Evolutionary conservation across 2,888 invertebrate genomes (phyloP).

Genomic region (Limulus polyphemus): DNA sequence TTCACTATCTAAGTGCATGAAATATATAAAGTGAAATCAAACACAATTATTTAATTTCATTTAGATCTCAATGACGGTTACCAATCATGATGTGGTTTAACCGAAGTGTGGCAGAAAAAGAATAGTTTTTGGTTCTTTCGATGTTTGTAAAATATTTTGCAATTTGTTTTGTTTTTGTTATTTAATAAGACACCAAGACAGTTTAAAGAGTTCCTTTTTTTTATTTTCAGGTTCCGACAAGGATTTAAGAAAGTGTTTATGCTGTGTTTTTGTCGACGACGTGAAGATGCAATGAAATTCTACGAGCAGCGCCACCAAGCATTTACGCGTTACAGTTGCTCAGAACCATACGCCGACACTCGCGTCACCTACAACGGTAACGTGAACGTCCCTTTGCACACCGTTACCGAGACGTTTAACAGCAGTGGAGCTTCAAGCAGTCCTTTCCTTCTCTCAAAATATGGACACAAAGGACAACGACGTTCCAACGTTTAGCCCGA

Average conservation of each 20-base stretch:
- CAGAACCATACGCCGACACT: slow-evolving; percentile 23
- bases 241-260: slow-evolving; percentile 24
- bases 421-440: slow-evolving; percentile 9
- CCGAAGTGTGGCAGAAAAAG: too few species aligned
- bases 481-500: not conserved
- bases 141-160: too few species aligned
- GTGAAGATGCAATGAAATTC: slow-evolving; percentile 9
- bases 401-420: slow-evolving; percentile 24
- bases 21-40: too few species aligned
- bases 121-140: too few species aligned
- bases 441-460: slow-evolving; percentile 16
- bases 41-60: too few species aligned
- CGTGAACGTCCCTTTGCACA: slow-evolving; percentile 20
- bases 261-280: slow-evolving; percentile 13
- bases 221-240: slow-evolving; percentile 23
- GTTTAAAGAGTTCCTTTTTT: not conserved
- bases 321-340: slow-evolving; percentile 24
- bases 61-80: too few species aligned
- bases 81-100: too few species aligned
- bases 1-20: too few species aligned
- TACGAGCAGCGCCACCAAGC: slow-evolving; percentile 20
- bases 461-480: not conserved
- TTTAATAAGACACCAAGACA: not conserved
- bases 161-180: too few species aligned
- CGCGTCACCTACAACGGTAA: slow-evolving; percentile 24